Evolutionary conservation across 2,113 vertebrate species (phyloP), one percentile per base, ranked within the genome.

Genomic region (Melospiza georgiana): DNA sequence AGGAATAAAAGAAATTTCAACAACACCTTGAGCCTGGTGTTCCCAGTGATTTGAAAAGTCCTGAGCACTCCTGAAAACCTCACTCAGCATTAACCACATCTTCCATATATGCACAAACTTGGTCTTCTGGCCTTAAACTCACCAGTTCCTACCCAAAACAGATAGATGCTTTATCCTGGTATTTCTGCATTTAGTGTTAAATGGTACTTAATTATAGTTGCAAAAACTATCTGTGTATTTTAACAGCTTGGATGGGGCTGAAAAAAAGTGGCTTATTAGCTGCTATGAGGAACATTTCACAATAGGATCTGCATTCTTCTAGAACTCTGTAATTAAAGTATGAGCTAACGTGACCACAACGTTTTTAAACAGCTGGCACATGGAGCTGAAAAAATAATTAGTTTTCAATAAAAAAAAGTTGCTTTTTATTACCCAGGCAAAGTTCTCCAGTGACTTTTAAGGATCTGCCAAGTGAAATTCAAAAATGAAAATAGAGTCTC

Each of bases 361-460:
- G 89, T 97, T 97, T 97, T 97, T 93, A 97, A 97, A 97, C 96
- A 98, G 94, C 94, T 98, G 97, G 97, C 97, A 97, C 95, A 97
- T 15, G 94, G 89, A 97, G 95, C 95, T 96, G 90, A 97, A 98
- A 97, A 97, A 97, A 97, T 97, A 98, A 98, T 97, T 98, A 97
- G 92, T 97, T 98, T 98, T 97, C 96, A 98, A 98, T 98, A 98
- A 98, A 96, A 96, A 98, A 96, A 98, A 97, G 94, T 95, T 97
- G 90, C 80, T 87, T 97, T 98, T 98, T 98, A 98, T 98, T 98
- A 97, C 93, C 94, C 96, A 97, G 93, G 93, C 97, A 96, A 98
- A 98, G 97, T 98, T 98, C 97, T 98, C 97, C 87, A 87, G 96
- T 98, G 97, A 98, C 97, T 97, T 98, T 97, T 97, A 98, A 98